Base-by-base conservation (phyloP, 2,888 invertebrate species). In the Pelosia muscerda region DNA sequence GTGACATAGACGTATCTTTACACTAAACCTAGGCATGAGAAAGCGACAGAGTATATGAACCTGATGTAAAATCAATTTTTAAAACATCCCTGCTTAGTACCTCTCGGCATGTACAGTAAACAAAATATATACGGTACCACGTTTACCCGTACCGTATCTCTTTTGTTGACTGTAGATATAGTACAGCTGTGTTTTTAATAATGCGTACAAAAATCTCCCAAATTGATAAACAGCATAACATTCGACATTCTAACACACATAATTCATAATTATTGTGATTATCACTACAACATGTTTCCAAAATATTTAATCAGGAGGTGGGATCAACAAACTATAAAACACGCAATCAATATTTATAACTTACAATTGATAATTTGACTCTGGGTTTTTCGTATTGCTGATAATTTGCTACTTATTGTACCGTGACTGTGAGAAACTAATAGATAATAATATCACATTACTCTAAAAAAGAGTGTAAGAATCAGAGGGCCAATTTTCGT, bases 311-410 rank as follows among this genome's bases (percentile, higher is more conserved):
- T 11, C 25, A 38, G 38, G 28, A n/a, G 61, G 60, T 66, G 60
- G 55, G 54, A 54, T 61, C 55, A 55, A 61, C 26, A 42, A 42
- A 61, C 61, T 60, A 53, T 23, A 59, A 65, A 26, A 42, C 57
- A 34, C 23, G 25, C 25, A 13, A 38, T 38, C 23, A 31, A 63
- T 58, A 59, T 54, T 28, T 28, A 13, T 62, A 62, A 53, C 26
- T 22, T 53, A 13, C 26, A 53, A 53, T 54, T 54, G 63, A 63
- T 63, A 54, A 54, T 31, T 34, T 63, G 49, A n/a, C 13, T 26
- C 13, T 28, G 26, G 4, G 26, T 49, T 61, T 49, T 61, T 11
- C 57, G 61, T 9, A 49, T 3, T 49, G 38, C 26, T 61, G 61
- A 61, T 61, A 28, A 61, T 61, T 61, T 25, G 13, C 38, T 26